These are phyloP conservation scores for Glossophaga mutica DNA, from an alignment of 2,797 vertebrate genomes.

Conservation along the genomic window DNA sequence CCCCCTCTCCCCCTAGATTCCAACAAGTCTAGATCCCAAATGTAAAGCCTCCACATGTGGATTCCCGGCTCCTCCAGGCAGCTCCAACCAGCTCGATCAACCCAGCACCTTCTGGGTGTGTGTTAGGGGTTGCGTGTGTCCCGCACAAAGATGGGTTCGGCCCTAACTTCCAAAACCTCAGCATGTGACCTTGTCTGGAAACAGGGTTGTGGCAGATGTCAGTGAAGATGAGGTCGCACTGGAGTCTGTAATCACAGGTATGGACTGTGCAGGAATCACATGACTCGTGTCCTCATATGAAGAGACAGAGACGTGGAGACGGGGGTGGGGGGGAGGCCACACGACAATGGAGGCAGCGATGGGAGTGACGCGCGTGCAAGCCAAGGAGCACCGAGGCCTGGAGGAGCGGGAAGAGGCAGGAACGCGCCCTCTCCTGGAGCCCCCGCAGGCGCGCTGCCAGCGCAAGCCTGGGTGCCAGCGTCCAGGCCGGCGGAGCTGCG, in stretches of 20 bases:
- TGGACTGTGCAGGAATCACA: too few species aligned
- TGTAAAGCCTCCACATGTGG: fast-evolving
- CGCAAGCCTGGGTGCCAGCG: too few species aligned
- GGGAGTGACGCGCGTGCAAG: fast-evolving
- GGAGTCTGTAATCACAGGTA: not conserved
- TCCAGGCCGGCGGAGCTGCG: not conserved
- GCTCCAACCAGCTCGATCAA: too few species aligned
- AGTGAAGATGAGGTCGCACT: not conserved
- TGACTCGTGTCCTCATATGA: not conserved
- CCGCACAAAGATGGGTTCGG: not conserved
- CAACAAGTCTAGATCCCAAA: too few species aligned
- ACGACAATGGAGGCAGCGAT: not conserved
- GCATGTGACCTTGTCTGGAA: not conserved
- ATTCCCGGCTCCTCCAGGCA: not conserved
- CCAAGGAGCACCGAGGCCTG: too few species aligned
- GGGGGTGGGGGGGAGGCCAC: not conserved
- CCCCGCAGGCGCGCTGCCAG: not conserved
- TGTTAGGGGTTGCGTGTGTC: not conserved
- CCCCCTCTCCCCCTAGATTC: not conserved
- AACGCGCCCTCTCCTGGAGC: too few species aligned
- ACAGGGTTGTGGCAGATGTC: not conserved
- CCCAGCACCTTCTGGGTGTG: fast-evolving
- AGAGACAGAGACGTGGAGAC: not conserved
- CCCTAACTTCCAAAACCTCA: not conserved
- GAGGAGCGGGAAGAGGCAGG: not conserved